Evolutionary conservation across 2,888 invertebrate genomes (phyloP), one percentile per base, ranked within the genome.

Genomic region (Ligdia adustata): DNA sequence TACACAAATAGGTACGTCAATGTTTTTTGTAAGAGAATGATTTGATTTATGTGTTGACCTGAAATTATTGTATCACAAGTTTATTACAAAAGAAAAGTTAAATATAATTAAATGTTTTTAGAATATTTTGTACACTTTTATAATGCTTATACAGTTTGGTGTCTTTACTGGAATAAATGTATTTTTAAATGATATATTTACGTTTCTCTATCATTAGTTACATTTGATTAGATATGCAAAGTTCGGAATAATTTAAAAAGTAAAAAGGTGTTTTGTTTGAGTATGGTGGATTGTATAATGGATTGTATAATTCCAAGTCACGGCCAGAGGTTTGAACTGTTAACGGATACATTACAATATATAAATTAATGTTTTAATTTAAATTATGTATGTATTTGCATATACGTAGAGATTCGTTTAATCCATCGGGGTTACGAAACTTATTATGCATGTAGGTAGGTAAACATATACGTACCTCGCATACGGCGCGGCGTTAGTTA

Each of bases 121-220:
- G n/a, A n/a, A n/a, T 16, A 16, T 16, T 16, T 4, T 16, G 16
- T 16, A 16, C 5, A 16, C 5, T 16, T 16, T 22, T 22, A 7
- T 7, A 22, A n/a, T 22, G 3, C n/a, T 7, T 22, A 22, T 7
- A 63, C 64, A 62, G 41, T 64, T 47, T 43, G 27, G 33, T 37
- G 43, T 59, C 49, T 59, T 56, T 63, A 57, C 52, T 59, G 43
- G 52, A 55, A 46, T 51, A 63, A 74, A 57, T 47, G 47, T 59
- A 58, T 45, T 58, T 33, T 66, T 57, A 4, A 3, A 14, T 12
- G 9, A 9, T 14, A 24, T 22, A 22, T 22, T 3, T 7, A 4
- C 5, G 16, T 16, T 16, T 16, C 5, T 16, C n/a, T n/a, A n/a
- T 16, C 3, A 4, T 16, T 16, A 16, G 3, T 16, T 22, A 2